Base-by-base conservation (phyloP, 2,113 vertebrate species). In the Paratilapia polleni region DNA sequence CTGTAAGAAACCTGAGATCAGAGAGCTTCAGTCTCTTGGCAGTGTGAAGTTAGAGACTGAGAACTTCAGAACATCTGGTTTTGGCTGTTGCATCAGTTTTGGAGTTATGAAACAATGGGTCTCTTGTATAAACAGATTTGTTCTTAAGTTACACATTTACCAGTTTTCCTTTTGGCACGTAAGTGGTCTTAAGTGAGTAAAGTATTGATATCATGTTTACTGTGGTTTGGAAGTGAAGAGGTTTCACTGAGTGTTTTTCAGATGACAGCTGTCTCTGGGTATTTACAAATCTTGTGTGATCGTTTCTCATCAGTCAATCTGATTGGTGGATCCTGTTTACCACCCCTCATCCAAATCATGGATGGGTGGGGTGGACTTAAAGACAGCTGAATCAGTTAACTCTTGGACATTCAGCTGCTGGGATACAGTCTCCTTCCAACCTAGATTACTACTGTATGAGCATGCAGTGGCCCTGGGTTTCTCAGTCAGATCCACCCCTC, bases 21-120 rank as follows among this genome's bases (percentile, higher is more conserved):
- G 4, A 14, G 13, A 43, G 41, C 13, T 47, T 4, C 13, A 15
- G 13, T 9, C 38, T 38, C 38, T 47, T 7, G 36, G 36, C 36
- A 36, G 4, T 36, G 36, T 36, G 36, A 36, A 36, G 8, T 36
- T 36, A 7, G 36, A 36, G 36, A 36, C 28, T 36, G 36, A 17
- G 12, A 49, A 13, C 5, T 17, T 49, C 14, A 63, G 5, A 0
- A 36, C 31, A n/a, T 63, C 19, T n/a, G 1, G 1, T 0, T 63
- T 20, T 14, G 0, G 63, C 36, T 24, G 20, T 43, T 66, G n/a
- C 36, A 66, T 9, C 36, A 66, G 6, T 8, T 36, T 36, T 36
- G 8, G 36, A 24, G 17, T 20, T 54, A 20, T 8, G 8, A 9
- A 20, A 6, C 13, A 24, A 0, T 64, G 38, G 38, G 63, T 13